A percentile compares a stretch with the other conserved stretches of the same genome.
Conservation (phyloP, 2,113 vertebrate genomes). For the Centropus unirufus region DNA sequence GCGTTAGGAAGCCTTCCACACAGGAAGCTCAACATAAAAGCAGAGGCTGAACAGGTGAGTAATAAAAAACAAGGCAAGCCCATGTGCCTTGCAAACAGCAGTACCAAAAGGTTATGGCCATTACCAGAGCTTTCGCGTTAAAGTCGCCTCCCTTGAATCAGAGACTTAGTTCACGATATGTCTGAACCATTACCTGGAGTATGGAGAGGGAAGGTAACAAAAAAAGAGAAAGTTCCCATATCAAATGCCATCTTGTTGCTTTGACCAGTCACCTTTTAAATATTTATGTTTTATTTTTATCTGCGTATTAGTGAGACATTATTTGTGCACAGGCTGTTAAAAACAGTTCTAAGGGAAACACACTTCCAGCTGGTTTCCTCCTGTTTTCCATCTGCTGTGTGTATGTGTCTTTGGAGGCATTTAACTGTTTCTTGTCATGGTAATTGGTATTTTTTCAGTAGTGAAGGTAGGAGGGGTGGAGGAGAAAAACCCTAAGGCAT, state of each 20-base stretch:
- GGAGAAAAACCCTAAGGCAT: constrained; percentile 61
- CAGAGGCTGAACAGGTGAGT: constrained; percentile 29
- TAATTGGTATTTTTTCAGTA: constrained; percentile 76
- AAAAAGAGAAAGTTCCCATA: background rate
- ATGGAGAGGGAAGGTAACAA: background rate
- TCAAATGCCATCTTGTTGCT: constrained; percentile 56
- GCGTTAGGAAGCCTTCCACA: background rate
- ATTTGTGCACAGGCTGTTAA: constrained; percentile 82
- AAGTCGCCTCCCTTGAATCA: background rate
- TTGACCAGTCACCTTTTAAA: constrained; percentile 79
- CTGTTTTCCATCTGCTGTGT: constrained; percentile 81
- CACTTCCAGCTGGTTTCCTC: constrained; percentile 82
- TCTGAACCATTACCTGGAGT: background rate
- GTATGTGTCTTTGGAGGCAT: constrained; percentile 72
- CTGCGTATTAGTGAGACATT: constrained; percentile 76
- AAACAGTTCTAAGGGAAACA: constrained; percentile 82
- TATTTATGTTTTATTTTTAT: constrained; percentile 82
- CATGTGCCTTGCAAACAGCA: background rate
- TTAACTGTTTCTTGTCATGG: constrained; percentile 80
- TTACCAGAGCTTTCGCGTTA: background rate
- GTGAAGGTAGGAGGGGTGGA: constrained; percentile 65
- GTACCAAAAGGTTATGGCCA: background rate
- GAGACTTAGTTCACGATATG: background rate
- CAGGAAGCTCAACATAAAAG: background rate
- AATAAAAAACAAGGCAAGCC: background rate